Evolutionary conservation across 2,113 vertebrate genomes (phyloP), one percentile per base, ranked within the genome.

Genomic region (Ia io): DNA sequence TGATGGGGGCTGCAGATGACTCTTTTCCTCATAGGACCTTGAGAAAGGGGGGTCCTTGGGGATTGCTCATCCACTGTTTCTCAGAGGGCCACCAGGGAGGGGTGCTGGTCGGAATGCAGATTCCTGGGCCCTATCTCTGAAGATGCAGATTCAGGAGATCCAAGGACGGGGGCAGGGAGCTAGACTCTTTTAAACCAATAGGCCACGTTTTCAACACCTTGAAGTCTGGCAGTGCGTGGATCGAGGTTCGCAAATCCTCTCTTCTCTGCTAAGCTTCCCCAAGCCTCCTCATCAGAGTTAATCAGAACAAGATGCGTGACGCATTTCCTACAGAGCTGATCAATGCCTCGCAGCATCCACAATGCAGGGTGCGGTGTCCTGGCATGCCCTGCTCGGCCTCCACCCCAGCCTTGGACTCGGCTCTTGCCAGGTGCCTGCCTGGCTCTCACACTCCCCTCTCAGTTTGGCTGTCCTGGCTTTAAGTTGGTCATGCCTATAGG

Each of bases 21-120:
- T 23, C 32, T 59, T 95, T 70, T 91, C 96, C 96, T 95, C 80
- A 94, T 30, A 84, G 76, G 95, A 94, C 96, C 94, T 92, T 44
- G 25, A 76, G 84, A n/a, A 84, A 63, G 70, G 94, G n/a, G 30
- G 80, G 32, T 20, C 47, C 67, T 59, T 32, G 82, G n/a, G 85
- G 70, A 70, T 51, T n/a, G 51, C 40, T 35, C 65, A 35, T 42
- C 35, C 32, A 35, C n/a, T 9, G 3, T 78, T 87, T 70, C 67
- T 79, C 61, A 73, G 73, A 63, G 61, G 47, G 7, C 8, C 22
- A 17, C 25, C 17, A 11, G 70, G 59, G 12, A 61, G 6, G 59
- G 23, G 16, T 35, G 23, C 28, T 32, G 37, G 28, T 17, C 18
- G 17, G 35, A 28, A 84, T 22, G 35, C 70, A 61, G 70, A 51